Percentiles rank a stretch among this genome's conserved stretches.
Evolutionary conservation across 2,797 vertebrate genomes (phyloP).

Genomic region (Hydrocynus forskahlii): DNA sequence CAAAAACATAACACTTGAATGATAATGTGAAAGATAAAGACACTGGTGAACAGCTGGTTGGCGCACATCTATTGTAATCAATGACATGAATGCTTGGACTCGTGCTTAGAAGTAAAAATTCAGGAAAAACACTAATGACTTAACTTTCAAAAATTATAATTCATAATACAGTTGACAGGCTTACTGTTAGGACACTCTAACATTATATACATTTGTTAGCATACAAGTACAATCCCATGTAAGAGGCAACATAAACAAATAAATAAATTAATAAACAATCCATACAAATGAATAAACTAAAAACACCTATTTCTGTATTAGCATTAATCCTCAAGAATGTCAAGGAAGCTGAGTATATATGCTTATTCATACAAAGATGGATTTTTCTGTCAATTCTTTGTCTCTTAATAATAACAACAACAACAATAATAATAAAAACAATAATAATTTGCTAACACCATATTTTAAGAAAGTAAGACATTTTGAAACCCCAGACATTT

Average conservation of each 20-base stretch:
- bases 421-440: neutral
- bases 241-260: neutral
- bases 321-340: neutral
- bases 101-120: too few species aligned
- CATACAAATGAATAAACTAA: neutral
- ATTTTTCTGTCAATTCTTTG: neutral
- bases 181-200: neutral
- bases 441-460: neutral
- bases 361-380: neutral
- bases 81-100: neutral
- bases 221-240: neutral
- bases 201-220: neutral
- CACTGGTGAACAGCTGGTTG: neutral
- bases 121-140: too few species aligned
- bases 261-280: neutral
- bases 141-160: neutral
- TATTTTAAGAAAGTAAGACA: neutral
- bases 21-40: neutral
- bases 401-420: neutral
- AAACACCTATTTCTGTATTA: neutral
- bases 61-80: neutral
- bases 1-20: neutral
- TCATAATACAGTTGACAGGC: neutral
- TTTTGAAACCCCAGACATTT: neutral
- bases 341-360: neutral